These are phyloP conservation scores for Drosophila lowei DNA, from an alignment of 1,140 invertebrate species.

Conservation along the genomic window DNA sequence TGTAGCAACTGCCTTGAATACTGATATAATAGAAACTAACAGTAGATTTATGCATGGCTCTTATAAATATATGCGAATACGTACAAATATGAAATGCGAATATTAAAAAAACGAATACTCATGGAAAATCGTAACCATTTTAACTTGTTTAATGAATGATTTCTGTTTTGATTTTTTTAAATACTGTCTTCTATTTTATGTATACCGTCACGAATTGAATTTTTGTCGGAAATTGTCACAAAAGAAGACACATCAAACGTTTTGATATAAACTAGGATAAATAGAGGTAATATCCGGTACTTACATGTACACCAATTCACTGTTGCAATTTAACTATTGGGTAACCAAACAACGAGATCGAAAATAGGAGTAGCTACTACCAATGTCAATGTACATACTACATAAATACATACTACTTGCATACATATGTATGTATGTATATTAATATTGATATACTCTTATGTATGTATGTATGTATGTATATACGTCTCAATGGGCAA, in stretches of 20 bases:
- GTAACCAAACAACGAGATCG: conserved; percentile 12
- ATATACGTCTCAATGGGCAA: too few relatives aligned
- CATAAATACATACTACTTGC: not conserved
- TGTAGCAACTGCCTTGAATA: too few relatives aligned
- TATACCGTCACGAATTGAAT: conserved; percentile 16
- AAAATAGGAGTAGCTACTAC: conserved; percentile 12
- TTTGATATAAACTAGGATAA: not conserved
- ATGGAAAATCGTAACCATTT: not conserved
- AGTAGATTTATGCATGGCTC: not conserved
- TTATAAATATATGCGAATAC: not conserved
- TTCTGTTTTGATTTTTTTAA: not conserved
- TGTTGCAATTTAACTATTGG: conserved; percentile 17
- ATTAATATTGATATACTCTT: too few relatives aligned
- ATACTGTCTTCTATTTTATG: too few relatives aligned
- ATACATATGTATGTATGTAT: not conserved
- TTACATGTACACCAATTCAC: conserved; percentile 9
- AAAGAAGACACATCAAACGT: conserved; percentile 9
- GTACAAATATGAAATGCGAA: not conserved
- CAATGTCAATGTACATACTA: conserved; percentile 1
- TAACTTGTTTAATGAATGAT: not conserved
- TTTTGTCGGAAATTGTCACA: conserved; percentile 7
- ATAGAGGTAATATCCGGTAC: not conserved
- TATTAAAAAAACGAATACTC: not conserved
- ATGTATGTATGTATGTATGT: too few relatives aligned
- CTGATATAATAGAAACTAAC: too few relatives aligned